A percentile compares a stretch with the other conserved stretches of the same genome.
These are phyloP conservation scores for Cydia amplana DNA, from an alignment of 1,140 invertebrate species.

Conservation along the genomic window DNA sequence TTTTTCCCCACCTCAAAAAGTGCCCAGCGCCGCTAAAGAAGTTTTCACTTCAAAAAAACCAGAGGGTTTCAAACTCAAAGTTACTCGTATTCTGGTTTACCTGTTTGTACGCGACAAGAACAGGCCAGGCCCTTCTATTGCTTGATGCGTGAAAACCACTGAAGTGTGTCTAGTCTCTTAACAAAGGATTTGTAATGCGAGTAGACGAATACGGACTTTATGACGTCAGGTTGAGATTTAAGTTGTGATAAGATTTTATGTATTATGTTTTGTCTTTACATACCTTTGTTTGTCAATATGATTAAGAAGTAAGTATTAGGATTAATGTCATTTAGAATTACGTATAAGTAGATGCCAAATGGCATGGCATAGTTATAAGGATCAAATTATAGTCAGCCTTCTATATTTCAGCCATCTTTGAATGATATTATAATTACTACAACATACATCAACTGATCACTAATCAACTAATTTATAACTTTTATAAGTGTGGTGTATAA, in stretches of 20 bases:
- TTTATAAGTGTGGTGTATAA: no score
- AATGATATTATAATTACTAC: no score
- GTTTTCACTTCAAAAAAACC: no score
- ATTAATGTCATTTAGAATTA: not conserved
- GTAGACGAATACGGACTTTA: not conserved
- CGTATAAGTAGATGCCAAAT: no score
- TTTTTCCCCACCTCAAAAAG: no score
- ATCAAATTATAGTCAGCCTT: no score
- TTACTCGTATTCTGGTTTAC: not conserved
- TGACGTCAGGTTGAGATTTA: not conserved
- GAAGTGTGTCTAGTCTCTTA: not conserved
- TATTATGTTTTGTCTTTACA: not conserved
- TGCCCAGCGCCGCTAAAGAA: no score
- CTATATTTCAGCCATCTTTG: no score
- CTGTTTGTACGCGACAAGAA: not conserved
- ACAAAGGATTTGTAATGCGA: not conserved
- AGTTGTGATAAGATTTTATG: not conserved
- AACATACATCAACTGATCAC: no score
- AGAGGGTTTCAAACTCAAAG: no score
- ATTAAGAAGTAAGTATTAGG: not conserved
- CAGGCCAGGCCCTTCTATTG: not conserved
- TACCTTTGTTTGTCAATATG: not conserved
- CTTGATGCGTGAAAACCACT: conserved; percentile 24
- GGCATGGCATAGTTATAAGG: no score
- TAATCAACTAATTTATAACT: no score